These are phyloP conservation scores for Rhagoletis zephyria DNA, from an alignment of 1,140 invertebrate species.

Conservation along the genomic window DNA sequence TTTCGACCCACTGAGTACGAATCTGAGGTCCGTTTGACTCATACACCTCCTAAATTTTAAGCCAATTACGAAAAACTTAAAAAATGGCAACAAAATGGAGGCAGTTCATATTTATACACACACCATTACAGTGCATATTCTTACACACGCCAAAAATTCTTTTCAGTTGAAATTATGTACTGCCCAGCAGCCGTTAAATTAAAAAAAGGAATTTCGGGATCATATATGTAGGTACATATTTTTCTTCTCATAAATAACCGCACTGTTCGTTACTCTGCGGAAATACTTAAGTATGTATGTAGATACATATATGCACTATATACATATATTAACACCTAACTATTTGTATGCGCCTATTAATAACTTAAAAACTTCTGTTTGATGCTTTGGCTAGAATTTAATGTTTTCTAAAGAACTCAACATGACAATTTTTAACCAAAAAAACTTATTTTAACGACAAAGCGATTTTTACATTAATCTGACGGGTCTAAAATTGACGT, in stretches of 20 bases:
- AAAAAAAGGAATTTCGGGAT: too few species aligned
- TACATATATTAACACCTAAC: neutral
- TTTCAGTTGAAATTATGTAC: too few species aligned
- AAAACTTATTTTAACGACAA: neutral
- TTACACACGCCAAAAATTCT: too few species aligned
- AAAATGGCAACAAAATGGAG: too few species aligned
- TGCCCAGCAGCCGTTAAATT: too few species aligned
- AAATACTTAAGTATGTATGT: neutral
- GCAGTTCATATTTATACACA: too few species aligned
- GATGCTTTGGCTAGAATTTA: slow-evolving; percentile 3
- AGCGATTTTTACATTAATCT: slow-evolving; percentile 28
- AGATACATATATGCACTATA: too few species aligned
- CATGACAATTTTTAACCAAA: neutral
- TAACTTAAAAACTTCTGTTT: slow-evolving; percentile 8
- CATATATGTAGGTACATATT: neutral
- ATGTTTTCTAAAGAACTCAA: neutral
- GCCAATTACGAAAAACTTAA: too few species aligned
- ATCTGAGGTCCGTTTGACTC: too few species aligned
- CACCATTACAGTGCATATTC: too few species aligned
- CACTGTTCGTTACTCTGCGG: neutral
- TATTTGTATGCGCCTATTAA: neutral
- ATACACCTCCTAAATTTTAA: too few species aligned
- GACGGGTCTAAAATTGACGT: slow-evolving; percentile 15
- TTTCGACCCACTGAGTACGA: too few species aligned
- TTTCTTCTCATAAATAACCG: neutral